A percentile compares a stretch with the other conserved stretches of the same genome.
phyloP scores from a whole-genome alignment of 2,888 invertebrate species.

The Zeuzera pyrina region DNA sequence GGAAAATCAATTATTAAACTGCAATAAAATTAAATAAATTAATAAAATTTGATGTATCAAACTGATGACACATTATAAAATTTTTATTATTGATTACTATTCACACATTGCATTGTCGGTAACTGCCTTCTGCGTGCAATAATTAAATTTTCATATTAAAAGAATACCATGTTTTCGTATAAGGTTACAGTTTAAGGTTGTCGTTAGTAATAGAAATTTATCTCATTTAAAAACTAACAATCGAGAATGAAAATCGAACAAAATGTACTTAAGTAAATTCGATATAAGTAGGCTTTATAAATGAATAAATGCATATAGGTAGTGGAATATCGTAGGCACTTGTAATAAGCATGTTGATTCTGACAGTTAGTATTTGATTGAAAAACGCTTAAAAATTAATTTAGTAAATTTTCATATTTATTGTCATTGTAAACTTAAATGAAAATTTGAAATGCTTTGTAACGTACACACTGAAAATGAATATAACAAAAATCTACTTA shows the following conservation, averaged over 20 bases:
- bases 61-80: neutral
- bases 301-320: conserved; percentile 70
- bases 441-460: conserved; percentile 19
- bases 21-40: no score
- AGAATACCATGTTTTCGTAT: conserved; percentile 31
- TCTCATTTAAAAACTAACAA: conserved; percentile 48
- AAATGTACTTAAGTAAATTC: conserved; percentile 71
- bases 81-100: conserved; percentile 7
- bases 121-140: conserved; percentile 19
- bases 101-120: conserved; percentile 20
- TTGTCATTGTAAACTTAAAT: conserved; percentile 14
- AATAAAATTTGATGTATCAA: no score
- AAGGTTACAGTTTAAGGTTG: conserved; percentile 57
- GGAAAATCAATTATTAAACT: no score
- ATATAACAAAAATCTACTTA: no score
- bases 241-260: conserved; percentile 62
- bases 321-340: conserved; percentile 61
- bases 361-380: conserved; percentile 56
- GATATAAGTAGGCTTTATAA: conserved; percentile 71
- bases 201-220: conserved; percentile 57
- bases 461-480: conserved; percentile 34
- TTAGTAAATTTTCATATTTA: conserved; percentile 32
- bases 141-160: conserved; percentile 25
- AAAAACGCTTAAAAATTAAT: conserved; percentile 54
- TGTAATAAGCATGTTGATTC: conserved; percentile 52